phyloP scores from a whole-genome alignment of 30 jellyfish, hydroid and myxozoan species.

The Hydra vulgaris region DNA sequence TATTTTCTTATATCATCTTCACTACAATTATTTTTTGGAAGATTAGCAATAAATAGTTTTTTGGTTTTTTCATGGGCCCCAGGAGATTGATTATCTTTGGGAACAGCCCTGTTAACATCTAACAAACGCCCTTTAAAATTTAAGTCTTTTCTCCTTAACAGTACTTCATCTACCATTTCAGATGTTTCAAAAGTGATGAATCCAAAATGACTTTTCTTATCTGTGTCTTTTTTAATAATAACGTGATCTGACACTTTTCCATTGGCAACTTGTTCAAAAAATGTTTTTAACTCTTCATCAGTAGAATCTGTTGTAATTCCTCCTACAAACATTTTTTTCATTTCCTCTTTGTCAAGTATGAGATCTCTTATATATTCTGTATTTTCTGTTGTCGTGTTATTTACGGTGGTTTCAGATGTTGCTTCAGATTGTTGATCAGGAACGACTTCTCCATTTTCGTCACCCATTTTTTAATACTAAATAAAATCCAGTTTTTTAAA shows the following conservation, averaged over 20 bases:
- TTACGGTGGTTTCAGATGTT: not conserved
- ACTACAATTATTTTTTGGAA: slow-evolving; percentile 23
- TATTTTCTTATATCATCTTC: slow-evolving; percentile 24
- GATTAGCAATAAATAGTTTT: slow-evolving; percentile 36
- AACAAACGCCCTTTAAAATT: slow-evolving; percentile 13
- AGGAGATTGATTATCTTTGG: slow-evolving; percentile 14
- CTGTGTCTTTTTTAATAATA: slow-evolving; percentile 25
- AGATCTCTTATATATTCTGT: slow-evolving; percentile 22
- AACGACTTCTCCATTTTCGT: not conserved
- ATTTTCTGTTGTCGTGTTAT: not conserved
- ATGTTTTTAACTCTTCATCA: slow-evolving; percentile 21
- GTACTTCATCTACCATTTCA: slow-evolving; percentile 31
- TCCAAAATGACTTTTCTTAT: slow-evolving; percentile 38
- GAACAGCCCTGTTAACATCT: slow-evolving; percentile 38
- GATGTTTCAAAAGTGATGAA: slow-evolving; percentile 38
- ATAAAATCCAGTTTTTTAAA: not conserved
- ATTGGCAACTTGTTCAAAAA: slow-evolving; percentile 21
- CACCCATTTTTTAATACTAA: not conserved
- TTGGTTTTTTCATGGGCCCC: slow-evolving; percentile 42
- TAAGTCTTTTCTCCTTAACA: slow-evolving; percentile 26
- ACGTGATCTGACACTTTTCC: slow-evolving; percentile 27
- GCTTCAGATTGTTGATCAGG: not conserved
- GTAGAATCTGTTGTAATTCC: slow-evolving; percentile 30
- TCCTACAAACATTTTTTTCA: slow-evolving; percentile 37
- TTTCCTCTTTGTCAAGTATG: slow-evolving; percentile 24